Evolutionary conservation across 2,888 invertebrate genomes (phyloP).

Genomic region (Auanema sp.): DNA sequence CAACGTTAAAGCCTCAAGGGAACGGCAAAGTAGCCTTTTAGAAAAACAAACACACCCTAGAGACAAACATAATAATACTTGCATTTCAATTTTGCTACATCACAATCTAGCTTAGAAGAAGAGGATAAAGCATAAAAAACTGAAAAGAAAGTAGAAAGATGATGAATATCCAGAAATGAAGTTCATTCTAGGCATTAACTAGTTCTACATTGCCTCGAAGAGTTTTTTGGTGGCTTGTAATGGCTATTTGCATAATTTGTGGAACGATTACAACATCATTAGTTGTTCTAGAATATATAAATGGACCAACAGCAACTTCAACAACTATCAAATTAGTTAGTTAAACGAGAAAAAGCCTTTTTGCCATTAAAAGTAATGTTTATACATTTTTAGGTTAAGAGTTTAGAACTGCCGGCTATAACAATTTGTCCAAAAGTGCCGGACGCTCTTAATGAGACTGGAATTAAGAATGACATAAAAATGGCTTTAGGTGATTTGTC

Average conservation of each 20-base stretch:
- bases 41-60: slow-evolving; percentile 1
- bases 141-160: no score
- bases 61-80: not conserved
- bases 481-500: slow-evolving; percentile 38
- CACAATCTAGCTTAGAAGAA: no score
- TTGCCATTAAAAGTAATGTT: not conserved
- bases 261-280: slow-evolving; percentile 49
- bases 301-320: slow-evolving; percentile 59
- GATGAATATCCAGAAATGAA: no score
- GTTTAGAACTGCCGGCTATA: slow-evolving; percentile 52
- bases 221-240: slow-evolving; percentile 59
- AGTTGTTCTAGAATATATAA: slow-evolving; percentile 53
- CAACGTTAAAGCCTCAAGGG: not conserved
- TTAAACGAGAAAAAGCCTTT: not conserved
- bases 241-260: slow-evolving; percentile 47
- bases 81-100: no score
- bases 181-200: slow-evolving; percentile 39
- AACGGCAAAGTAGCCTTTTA: not conserved
- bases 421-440: slow-evolving; percentile 60
- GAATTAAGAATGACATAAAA: slow-evolving; percentile 41
- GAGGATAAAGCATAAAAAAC: no score
- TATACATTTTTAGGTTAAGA: slow-evolving; percentile 42
- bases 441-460: slow-evolving; percentile 50
- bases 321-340: slow-evolving; percentile 54
- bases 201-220: slow-evolving; percentile 34